phyloP scores from a whole-genome alignment of 2,797 vertebrate species.

The Cyprinella venusta region DNA sequence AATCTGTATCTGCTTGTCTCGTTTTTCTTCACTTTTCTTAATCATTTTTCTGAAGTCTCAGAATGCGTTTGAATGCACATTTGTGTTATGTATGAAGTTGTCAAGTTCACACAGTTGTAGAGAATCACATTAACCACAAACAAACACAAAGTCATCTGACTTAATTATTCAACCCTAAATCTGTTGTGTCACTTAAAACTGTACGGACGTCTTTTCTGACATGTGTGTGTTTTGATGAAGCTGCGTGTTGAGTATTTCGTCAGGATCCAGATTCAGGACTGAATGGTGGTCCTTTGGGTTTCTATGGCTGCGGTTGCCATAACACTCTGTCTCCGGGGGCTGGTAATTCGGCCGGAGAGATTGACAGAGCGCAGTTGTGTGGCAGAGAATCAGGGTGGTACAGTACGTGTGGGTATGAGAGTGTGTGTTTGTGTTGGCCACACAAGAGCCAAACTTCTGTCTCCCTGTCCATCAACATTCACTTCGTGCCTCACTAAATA shows the following conservation, averaged over 20 bases:
- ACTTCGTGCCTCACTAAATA: neutral
- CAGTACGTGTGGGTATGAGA: slow-evolving; percentile 6
- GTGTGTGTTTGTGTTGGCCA: slow-evolving; percentile 27
- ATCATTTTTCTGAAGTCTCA: neutral
- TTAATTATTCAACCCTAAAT: neutral
- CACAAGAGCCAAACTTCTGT: slow-evolving; percentile 36
- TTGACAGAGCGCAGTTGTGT: slow-evolving; percentile 54
- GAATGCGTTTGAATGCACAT: neutral
- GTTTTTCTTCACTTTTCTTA: too few species aligned
- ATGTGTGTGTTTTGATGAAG: slow-evolving; percentile 7
- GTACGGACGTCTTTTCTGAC: neutral
- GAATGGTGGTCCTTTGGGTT: slow-evolving; percentile 47
- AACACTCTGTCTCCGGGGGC: slow-evolving; percentile 70
- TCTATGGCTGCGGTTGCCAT: slow-evolving; percentile 76
- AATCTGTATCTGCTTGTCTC: neutral
- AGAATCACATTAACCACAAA: neutral
- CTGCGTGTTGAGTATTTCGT: slow-evolving; percentile 63
- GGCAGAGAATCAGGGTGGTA: slow-evolving; percentile 20
- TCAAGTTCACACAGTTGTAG: neutral
- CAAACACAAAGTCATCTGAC: neutral
- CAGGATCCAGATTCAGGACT: slow-evolving; percentile 56
- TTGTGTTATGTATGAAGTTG: neutral
- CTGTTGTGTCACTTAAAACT: neutral
- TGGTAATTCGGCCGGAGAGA: slow-evolving; percentile 61
- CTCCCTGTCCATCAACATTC: slow-evolving; percentile 32